Base-by-base conservation (phyloP, 1,140 invertebrate species). In the Whitmania pigra region DNA sequence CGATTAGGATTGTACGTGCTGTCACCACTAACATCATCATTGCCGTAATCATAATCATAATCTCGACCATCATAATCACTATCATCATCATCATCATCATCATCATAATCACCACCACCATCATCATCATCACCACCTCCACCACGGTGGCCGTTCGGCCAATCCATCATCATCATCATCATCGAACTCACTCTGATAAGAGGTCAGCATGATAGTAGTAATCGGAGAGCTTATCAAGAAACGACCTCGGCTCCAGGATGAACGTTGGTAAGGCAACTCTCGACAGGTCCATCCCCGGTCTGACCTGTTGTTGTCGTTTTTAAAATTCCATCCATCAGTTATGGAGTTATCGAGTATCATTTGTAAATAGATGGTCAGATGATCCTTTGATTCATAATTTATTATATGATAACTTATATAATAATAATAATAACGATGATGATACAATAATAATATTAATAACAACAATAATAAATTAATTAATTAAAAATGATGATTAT, bases 241-340 rank as follows among this genome's bases (percentile, higher is more conserved):
- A 94, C 2, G 93, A 95, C 71, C 93, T 82, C 22, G 92, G 92
- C 79, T 96, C 93, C 69, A 96, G 83, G 75, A 97, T 96, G 79
- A 97, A 97, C 7, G 85, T 86, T 0, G 93, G 93, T 66, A 96
- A 82, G 13, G 94, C 92, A 40, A 96, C 93, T 83, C 94, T 93
- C 68, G 91, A 93, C n/a, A 96, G 83, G 83, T 95, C 93, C 93
- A 95, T 95, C 25, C 93, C 93, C 25, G 93, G 93, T 29, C 92
- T 85, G n/a, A 86, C 77, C 83, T 86, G 68, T 0, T 49, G 43
- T 17, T 0, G 15, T 49, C 6, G 31, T n/a, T n/a, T n/a, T n/a
- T n/a, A n/a, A n/a, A n/a, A n/a, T n/a, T n/a, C n/a, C n/a, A n/a
- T n/a, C n/a, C n/a, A n/a, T n/a, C n/a, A n/a, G n/a, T n/a, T n/a